Evolutionary conservation across 2,888 invertebrate genomes (phyloP), one percentile per base, ranked within the genome.

Genomic region (Microctonus hyperodae): DNA sequence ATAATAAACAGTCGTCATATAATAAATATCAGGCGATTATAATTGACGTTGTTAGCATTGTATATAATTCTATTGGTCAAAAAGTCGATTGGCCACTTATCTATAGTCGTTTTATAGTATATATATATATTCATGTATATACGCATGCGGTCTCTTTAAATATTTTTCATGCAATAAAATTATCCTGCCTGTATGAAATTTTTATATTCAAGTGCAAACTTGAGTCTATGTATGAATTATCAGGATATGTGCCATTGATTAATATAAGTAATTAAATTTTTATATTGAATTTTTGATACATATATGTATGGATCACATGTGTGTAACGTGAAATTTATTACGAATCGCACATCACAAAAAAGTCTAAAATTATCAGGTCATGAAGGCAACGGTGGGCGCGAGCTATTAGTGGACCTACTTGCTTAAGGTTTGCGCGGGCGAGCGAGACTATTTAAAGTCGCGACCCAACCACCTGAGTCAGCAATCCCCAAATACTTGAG

Each of bases 381-480:
- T 70, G 71, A 74, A 75, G 79, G 75, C 73, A 48, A 66, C 66
- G 77, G 82, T 82, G 82, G 82, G 82, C 82, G 82, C 81, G 79
- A 68, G 76, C 82, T 82, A 82, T 82, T 82, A 80, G 78, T 73
- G 79, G 77, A 76, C 73, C 78, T 73, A 77, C 75, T 78, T 76
- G 76, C 75, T 73, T 78, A 76, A 76, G 73, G 78, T 81, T 82
- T 82, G 82, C 82, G 82, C 82, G 82, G 82, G 82, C 82, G 82
- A 82, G 68, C 71, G 73, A 44, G 72, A 73, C 77, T 82, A 82
- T 82, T 82, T 81, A 74, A 71, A 74, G 80, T 74, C 77, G 79
- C 82, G 82, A 81, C 82, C 82, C 82, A 82, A 82, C 82, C 82
- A 82, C 82, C 82, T 82, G 82, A 82, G 81, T 77, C 75, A 76